Evolutionary conservation across 1,140 invertebrate species (phyloP).

Genomic region (Eupeodes corollae): DNA sequence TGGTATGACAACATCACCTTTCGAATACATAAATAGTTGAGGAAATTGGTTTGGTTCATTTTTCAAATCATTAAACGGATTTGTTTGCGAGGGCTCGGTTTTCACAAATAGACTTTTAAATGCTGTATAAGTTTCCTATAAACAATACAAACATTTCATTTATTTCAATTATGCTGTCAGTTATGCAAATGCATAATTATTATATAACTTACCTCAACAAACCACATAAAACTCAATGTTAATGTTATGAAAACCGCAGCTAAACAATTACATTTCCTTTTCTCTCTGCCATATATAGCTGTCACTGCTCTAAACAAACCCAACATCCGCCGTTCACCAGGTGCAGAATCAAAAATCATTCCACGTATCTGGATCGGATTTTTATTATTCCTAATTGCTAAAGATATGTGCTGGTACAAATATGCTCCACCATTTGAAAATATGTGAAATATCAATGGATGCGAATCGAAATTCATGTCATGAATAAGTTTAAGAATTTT

Average conservation of each 20-base stretch:
- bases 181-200: not conserved
- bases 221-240: conserved; percentile 47
- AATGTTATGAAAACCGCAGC: conserved; percentile 45
- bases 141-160: no score
- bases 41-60: conserved; percentile 44
- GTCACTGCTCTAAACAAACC: conserved; percentile 47
- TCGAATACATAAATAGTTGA: conserved; percentile 65
- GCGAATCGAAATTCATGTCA: conserved; percentile 54
- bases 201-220: conserved; percentile 38
- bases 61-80: conserved; percentile 40
- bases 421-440: conserved; percentile 71
- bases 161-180: no score
- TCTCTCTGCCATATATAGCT: conserved; percentile 46
- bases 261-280: conserved; percentile 40
- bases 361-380: conserved; percentile 50
- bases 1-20: conserved; percentile 50
- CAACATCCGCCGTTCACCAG: conserved; percentile 48
- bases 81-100: conserved; percentile 27
- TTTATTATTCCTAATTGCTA: conserved; percentile 42
- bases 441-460: conserved; percentile 66
- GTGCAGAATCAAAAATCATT: conserved; percentile 65
- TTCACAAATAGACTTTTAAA: conserved; percentile 30
- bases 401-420: conserved; percentile 52
- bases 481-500: conserved; percentile 54
- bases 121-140: conserved; percentile 32